Evolutionary conservation across 2,888 invertebrate species (phyloP), one percentile per base, ranked within the genome.

Genomic region (Drosophila dives): DNA sequence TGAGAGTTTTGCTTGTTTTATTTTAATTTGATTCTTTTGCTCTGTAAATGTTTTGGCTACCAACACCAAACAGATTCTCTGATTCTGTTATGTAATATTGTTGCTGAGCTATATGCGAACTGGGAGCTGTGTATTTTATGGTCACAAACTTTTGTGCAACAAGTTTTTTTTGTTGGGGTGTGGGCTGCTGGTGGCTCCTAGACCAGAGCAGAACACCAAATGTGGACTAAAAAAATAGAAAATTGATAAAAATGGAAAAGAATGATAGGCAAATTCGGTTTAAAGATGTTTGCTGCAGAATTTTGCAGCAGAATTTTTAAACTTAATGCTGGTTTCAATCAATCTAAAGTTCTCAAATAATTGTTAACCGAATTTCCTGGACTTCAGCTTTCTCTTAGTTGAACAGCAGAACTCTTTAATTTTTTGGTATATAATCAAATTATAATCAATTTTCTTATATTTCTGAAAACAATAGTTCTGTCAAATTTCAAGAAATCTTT

Each of bases 11-110:
- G 56, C 64, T 72, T 74, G 66, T 72, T 84, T 86, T 86, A 74
- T 83, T 86, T 83, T 87, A 89, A 86, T 78, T 80, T 77, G 60
- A 77, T 78, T 63, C 68, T 56, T 63, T 72, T 62, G 32, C 55
- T 78, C 79, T 63, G 73, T 69, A 86, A 86, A 86, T 84, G 89
- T 84, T 84, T 89, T 89, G 84, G 66, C 79, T 84, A 51, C 70
- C 69, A 53, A 68, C 62, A 79, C 76, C 78, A 86, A 86, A 81
- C 84, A 84, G 64, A 86, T 86, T 77, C 66, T 54, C 36, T 59
- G 63, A 64, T 86, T 69, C 76, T 59, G 55, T 85, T 80, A 86
- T 89, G 80, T 89, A 89, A 89, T 75, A 68, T 77, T 70, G 68
- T 70, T 77, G 56, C n/a, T 51, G 58, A 53, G 32, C 59, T 53